These are phyloP conservation scores for Erebia ligea DNA, from an alignment of 2,888 invertebrate species.

Conservation along the genomic window DNA sequence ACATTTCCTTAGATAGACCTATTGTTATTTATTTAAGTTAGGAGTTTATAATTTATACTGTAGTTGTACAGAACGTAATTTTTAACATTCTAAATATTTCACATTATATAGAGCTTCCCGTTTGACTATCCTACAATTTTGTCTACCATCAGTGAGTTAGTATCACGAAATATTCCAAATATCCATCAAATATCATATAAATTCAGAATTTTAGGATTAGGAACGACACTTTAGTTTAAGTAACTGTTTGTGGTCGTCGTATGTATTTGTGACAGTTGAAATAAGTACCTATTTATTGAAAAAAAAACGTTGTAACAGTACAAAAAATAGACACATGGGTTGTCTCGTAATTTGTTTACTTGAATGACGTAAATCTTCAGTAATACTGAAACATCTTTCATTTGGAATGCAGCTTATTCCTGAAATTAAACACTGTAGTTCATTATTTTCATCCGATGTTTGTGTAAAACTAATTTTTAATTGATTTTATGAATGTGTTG, in stretches of 20 bases:
- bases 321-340: constrained; percentile 32
- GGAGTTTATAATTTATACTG: constrained; percentile 65
- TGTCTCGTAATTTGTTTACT: neutral
- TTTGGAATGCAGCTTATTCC: too few relatives aligned
- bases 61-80: constrained; percentile 63
- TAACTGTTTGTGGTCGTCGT: constrained; percentile 35
- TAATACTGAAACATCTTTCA: too few relatives aligned
- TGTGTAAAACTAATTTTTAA: neutral
- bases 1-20: constrained; percentile 73
- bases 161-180: constrained; percentile 33
- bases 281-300: constrained; percentile 14
- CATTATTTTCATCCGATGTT: neutral
- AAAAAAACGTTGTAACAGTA: constrained; percentile 37
- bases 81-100: constrained; percentile 65
- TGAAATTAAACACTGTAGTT: too few relatives aligned
- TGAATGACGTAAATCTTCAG: neutral
- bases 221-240: constrained; percentile 18
- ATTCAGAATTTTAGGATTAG: constrained; percentile 25
- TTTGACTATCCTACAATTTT: constrained; percentile 58
- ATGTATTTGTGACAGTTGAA: constrained; percentile 34
- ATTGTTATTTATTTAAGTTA: constrained; percentile 75
- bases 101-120: constrained; percentile 75
- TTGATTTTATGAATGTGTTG: neutral
- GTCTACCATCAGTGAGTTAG: constrained; percentile 57
- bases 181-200: constrained; percentile 28